Conservation (phyloP, 2,113 vertebrate species). For the Neopipo cinnamomea region DNA sequence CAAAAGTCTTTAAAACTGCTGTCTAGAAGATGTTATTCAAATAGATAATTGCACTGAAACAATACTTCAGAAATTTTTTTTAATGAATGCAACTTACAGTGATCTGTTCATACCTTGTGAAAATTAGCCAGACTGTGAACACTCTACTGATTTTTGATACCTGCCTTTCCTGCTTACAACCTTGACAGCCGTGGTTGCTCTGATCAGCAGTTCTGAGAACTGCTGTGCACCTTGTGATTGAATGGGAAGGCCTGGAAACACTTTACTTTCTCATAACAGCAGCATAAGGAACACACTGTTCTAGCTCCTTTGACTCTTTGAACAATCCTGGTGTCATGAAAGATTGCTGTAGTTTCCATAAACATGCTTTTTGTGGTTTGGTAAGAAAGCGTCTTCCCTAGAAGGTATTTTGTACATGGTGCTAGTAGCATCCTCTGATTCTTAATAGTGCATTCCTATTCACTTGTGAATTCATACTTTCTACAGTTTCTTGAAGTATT, state of each 20-base stretch:
- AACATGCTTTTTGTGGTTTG: conserved; percentile 32
- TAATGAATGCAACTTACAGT: neutral
- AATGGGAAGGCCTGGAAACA: neutral
- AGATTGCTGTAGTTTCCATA: conserved; percentile 32
- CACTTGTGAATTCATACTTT: neutral
- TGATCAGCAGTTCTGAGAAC: neutral
- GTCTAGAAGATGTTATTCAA: neutral
- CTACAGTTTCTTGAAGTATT: neutral
- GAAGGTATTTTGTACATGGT: neutral
- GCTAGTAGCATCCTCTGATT: neutral
- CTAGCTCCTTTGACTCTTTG: neutral
- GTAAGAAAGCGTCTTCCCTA: conserved; percentile 18
- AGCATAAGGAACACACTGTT: conserved; percentile 33
- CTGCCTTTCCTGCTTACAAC: neutral
- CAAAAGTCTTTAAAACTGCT: neutral
- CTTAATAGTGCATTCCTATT: neutral
- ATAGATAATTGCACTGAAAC: neutral
- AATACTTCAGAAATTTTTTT: neutral
- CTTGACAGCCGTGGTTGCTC: neutral
- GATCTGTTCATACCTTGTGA: neutral
- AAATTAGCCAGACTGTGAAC: neutral
- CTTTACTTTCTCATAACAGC: neutral
- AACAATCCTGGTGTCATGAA: conserved; percentile 20
- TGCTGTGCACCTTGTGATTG: neutral
- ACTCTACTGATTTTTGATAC: neutral